These are phyloP conservation scores for Scleropages formosus DNA, from an alignment of 2,797 vertebrate species.

Conservation along the genomic window DNA sequence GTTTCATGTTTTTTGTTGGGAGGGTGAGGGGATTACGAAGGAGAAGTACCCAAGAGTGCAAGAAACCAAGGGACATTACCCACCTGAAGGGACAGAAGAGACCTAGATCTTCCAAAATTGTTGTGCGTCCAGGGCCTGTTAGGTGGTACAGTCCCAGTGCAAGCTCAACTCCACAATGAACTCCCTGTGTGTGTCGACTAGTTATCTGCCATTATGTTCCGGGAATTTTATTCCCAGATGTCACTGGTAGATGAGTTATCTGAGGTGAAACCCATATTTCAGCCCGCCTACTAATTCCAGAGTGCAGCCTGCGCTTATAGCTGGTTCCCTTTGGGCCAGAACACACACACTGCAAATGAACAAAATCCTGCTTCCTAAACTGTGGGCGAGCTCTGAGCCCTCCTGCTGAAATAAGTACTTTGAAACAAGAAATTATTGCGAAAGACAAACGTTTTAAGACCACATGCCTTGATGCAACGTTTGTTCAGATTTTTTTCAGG, in stretches of 20 bases:
- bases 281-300: slow-evolving; percentile 8
- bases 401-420: not conserved
- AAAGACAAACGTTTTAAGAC: not conserved
- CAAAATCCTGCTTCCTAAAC: not conserved
- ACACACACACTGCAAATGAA: not conserved
- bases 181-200: not conserved
- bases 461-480: not conserved
- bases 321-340: not conserved
- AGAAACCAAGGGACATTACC: too few relatives aligned
- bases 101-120: too few relatives aligned
- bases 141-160: too few relatives aligned
- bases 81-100: too few relatives aligned
- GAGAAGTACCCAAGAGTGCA: too few relatives aligned
- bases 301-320: not conserved
- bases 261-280: not conserved
- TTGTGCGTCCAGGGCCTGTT: too few relatives aligned
- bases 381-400: not conserved
- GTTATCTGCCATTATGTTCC: not conserved
- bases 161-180: not conserved
- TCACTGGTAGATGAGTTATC: not conserved
- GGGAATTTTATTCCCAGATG: not conserved
- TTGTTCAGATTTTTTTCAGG: not conserved
- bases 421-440: not conserved
- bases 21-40: too few relatives aligned
- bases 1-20: too few relatives aligned